These are phyloP conservation scores for Mus spicilegus DNA, from an alignment of 2,113 vertebrate genomes.

Conservation along the genomic window DNA sequence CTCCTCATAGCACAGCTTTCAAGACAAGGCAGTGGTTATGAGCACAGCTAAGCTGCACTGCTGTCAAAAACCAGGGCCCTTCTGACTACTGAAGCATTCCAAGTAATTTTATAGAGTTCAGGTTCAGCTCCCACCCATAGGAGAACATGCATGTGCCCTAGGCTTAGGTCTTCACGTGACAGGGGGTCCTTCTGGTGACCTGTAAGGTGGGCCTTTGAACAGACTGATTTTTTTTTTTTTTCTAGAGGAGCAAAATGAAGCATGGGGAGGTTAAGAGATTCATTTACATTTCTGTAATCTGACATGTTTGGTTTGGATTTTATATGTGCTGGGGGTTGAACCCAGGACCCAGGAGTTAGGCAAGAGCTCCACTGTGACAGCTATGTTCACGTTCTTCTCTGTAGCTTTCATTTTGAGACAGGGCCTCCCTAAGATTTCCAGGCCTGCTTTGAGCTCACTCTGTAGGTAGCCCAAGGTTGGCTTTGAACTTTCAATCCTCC, in stretches of 20 bases:
- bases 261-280: neutral
- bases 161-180: neutral
- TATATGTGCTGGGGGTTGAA: no score
- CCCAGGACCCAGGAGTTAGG: neutral
- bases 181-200: neutral
- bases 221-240: neutral
- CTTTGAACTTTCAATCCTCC: neutral
- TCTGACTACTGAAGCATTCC: neutral
- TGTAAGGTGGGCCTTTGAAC: neutral
- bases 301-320: neutral
- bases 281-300: neutral
- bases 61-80: neutral
- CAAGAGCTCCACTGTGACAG: neutral
- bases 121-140: neutral
- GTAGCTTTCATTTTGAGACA: neutral
- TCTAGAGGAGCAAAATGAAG: conserved; percentile 4
- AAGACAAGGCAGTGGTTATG: neutral
- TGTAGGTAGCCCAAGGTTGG: neutral
- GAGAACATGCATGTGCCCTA: neutral
- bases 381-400: neutral
- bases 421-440: no score
- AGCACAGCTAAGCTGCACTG: neutral
- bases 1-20: neutral
- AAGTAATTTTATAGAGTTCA: neutral
- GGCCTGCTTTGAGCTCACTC: no score